Percentiles rank a stretch among this genome's conserved stretches.
Conservation (phyloP, 2,113 vertebrate genomes). For the Pseudolaguvia tuberculata region DNA sequence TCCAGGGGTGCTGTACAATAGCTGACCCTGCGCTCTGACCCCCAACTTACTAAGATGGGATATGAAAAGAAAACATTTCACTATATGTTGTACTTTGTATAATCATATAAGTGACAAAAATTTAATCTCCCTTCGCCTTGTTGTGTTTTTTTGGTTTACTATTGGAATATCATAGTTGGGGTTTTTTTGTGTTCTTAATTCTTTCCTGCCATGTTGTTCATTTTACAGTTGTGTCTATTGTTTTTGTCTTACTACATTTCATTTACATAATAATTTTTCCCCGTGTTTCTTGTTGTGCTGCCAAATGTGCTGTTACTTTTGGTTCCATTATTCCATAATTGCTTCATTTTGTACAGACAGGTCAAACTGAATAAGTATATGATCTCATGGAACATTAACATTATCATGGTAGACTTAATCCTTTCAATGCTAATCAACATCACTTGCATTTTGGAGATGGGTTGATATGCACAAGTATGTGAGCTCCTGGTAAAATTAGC, state of each 20-base stretch:
- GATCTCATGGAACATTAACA: not conserved
- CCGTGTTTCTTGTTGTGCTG: not conserved
- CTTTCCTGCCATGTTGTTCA: not conserved
- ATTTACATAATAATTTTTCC: no score
- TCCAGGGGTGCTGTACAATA: no score
- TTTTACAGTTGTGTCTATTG: not conserved
- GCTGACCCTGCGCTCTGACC: no score
- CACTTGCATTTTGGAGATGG: slow-evolving; percentile 6
- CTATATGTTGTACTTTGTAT: no score
- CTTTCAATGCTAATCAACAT: not conserved
- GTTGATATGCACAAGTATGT: slow-evolving; percentile 20
- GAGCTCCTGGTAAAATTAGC: slow-evolving; percentile 68
- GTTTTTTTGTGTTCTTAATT: not conserved
- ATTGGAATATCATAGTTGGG: no score
- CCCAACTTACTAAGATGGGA: no score
- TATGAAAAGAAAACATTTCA: no score
- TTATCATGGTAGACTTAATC: not conserved
- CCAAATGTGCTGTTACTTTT: not conserved
- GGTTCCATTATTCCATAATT: no score
- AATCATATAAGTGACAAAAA: no score
- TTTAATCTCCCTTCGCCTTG: no score
- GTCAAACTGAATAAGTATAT: not conserved
- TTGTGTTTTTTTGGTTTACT: not conserved
- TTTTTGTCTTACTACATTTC: not conserved
- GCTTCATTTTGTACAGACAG: not conserved